A percentile compares a stretch with the other conserved stretches of the same genome.
Evolutionary conservation across 2,113 vertebrate genomes (phyloP).

Genomic region (Labeo catla): DNA sequence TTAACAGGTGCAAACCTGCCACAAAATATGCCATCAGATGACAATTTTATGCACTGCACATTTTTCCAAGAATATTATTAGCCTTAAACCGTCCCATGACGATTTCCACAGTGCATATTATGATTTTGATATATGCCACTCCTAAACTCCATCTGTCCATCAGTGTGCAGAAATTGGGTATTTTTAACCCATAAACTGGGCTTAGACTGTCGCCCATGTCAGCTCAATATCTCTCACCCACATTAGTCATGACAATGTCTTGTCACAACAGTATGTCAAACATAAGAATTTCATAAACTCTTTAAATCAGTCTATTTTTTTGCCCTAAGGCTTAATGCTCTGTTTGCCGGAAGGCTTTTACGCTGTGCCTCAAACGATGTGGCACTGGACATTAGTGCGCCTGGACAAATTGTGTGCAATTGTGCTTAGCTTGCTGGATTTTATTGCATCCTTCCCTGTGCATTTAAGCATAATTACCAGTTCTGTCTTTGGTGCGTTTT

Average conservation of each 20-base stretch:
- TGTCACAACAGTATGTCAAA: constrained; percentile 25
- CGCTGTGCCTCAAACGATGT: background rate
- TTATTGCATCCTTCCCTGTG: background rate
- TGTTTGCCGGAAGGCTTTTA: constrained; percentile 31
- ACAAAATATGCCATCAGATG: constrained; percentile 21
- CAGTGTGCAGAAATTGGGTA: constrained; percentile 28
- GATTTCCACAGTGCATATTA: background rate
- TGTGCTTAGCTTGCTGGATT: constrained; percentile 9
- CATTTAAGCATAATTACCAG: background rate
- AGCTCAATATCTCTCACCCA: constrained; percentile 15
- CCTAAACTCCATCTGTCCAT: constrained; percentile 36
- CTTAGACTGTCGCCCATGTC: constrained; percentile 20
- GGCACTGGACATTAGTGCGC: constrained; percentile 17
- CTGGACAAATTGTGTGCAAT: constrained; percentile 8
- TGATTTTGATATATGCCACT: constrained; percentile 38
- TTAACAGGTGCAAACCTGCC: background rate
- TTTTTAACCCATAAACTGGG: constrained; percentile 48
- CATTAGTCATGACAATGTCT: constrained; percentile 35
- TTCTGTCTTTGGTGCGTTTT: background rate
- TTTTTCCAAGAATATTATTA: constrained; percentile 20
- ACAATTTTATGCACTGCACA: background rate
- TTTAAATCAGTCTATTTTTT: constrained; percentile 7
- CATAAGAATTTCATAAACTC: constrained; percentile 43
- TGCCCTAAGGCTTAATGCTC: constrained; percentile 8
- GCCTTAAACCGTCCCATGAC: constrained; percentile 28